These are phyloP conservation scores for Palloptera scutellata DNA, from an alignment of 2,888 invertebrate genomes.

Conservation along the genomic window DNA sequence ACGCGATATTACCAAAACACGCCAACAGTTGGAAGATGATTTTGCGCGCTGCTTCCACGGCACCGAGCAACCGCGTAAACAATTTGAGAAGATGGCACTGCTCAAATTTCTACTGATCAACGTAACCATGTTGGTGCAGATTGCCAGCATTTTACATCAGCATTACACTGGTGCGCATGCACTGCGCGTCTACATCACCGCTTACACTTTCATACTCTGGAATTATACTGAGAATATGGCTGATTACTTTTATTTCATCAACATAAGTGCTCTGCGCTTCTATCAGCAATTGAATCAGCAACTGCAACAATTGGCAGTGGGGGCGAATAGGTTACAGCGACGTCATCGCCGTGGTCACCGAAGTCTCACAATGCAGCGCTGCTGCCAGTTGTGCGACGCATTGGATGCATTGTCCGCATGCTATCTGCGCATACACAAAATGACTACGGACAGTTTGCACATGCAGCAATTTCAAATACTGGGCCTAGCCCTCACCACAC, in stretches of 20 bases:
- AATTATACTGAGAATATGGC: conserved; percentile 58
- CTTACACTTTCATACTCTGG: conserved; percentile 53
- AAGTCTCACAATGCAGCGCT: conserved; percentile 36
- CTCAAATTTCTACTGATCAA: conserved; percentile 51
- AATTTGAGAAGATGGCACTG: conserved; percentile 49
- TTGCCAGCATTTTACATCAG: conserved; percentile 44
- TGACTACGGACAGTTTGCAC: conserved; percentile 43
- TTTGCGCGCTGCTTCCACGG: conserved; percentile 37
- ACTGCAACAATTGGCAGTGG: conserved; percentile 28
- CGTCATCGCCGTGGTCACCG: neutral
- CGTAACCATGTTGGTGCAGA: conserved; percentile 51
- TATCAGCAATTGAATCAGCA: conserved; percentile 47
- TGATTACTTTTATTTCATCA: conserved; percentile 52
- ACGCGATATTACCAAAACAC: conserved; percentile 42
- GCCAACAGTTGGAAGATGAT: conserved; percentile 46
- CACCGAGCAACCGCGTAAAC: conserved; percentile 32
- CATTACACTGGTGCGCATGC: conserved; percentile 30
- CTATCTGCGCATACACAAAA: conserved; percentile 40
- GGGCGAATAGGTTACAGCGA: conserved; percentile 31
- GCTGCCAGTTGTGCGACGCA: conserved; percentile 43
- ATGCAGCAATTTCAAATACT: conserved; percentile 54
- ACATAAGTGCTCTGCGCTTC: conserved; percentile 47
- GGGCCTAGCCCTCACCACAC: conserved; percentile 49
- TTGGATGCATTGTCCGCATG: conserved; percentile 37
- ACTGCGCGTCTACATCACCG: conserved; percentile 45